Evolutionary conservation across 30 jellyfish, hydroid and myxozoan genomes (phyloP).

Genomic region (Clytia hemisphaerica): DNA sequence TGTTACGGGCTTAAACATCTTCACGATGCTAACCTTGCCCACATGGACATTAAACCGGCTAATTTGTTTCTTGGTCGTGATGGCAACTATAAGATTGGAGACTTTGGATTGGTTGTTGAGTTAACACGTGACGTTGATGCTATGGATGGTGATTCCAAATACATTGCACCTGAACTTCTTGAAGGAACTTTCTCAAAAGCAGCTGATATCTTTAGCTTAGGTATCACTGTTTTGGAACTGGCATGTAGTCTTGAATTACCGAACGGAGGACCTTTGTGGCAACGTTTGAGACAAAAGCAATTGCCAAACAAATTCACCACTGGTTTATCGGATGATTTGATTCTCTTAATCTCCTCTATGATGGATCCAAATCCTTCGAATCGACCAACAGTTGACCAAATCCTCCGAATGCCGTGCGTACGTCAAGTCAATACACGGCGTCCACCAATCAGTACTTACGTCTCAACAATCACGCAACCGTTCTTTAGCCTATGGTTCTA

Average conservation of each 20-base stretch:
- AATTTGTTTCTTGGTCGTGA: slow-evolving; percentile 78
- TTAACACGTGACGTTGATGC: slow-evolving; percentile 65
- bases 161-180: slow-evolving; percentile 91
- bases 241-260: slow-evolving; percentile 82
- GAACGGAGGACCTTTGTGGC: slow-evolving; percentile 80
- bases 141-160: slow-evolving; percentile 89
- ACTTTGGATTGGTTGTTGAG: slow-evolving; percentile 81
- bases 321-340: slow-evolving; percentile 51
- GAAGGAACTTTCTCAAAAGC: slow-evolving; percentile 68
- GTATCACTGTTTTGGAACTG: slow-evolving; percentile 73
- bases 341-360: slow-evolving; percentile 5
- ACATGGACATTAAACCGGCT: slow-evolving; percentile 90
- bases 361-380: slow-evolving; percentile 15
- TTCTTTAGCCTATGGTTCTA: neutral
- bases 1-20: slow-evolving; percentile 66
- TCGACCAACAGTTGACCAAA: slow-evolving; percentile 53
- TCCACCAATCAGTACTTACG: neutral
- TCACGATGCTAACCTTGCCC: slow-evolving; percentile 67
- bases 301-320: slow-evolving; percentile 63
- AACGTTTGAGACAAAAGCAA: slow-evolving; percentile 46
- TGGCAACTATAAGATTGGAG: slow-evolving; percentile 86
- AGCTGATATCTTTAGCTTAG: slow-evolving; percentile 86
- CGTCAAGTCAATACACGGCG: slow-evolving; percentile 20
- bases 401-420: slow-evolving; percentile 31
- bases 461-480: no score